A percentile compares a stretch with the other conserved stretches of the same genome.
Evolutionary conservation across 2,888 invertebrate genomes (phyloP).

Genomic region (Piscicola geometra): DNA sequence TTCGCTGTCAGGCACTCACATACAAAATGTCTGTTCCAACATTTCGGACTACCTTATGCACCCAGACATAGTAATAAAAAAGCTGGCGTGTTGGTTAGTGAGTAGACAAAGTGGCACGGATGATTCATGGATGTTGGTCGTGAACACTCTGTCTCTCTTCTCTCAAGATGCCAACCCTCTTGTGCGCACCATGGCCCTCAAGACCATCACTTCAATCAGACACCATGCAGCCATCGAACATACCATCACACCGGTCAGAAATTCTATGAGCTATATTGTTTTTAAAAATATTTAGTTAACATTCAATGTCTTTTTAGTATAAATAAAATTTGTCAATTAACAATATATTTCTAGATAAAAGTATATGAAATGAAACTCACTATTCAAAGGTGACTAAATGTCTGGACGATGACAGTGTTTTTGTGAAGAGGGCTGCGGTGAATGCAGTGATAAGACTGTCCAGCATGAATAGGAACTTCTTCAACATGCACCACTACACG

Average conservation of each 20-base stretch:
- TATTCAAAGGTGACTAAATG: too few species aligned
- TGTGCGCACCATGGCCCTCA: not conserved
- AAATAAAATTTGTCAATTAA: too few species aligned
- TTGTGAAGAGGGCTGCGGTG: not conserved
- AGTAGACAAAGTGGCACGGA: not conserved
- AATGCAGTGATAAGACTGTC: not conserved
- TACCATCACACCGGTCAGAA: too few species aligned
- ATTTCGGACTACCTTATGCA: not conserved
- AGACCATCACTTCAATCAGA: not conserved
- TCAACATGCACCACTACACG: too few species aligned
- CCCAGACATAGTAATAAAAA: not conserved
- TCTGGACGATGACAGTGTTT: not conserved
- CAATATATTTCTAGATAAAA: too few species aligned
- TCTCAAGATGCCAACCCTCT: constrained; percentile 6
- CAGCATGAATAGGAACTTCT: too few species aligned
- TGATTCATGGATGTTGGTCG: not conserved
- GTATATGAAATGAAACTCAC: too few species aligned
- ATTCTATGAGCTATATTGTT: too few species aligned
- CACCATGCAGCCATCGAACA: not conserved
- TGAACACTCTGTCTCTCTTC: not conserved
- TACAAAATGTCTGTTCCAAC: not conserved
- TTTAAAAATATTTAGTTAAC: not conserved
- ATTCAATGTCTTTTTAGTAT: too few species aligned
- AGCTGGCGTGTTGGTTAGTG: not conserved
- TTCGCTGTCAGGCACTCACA: not conserved